Base-by-base conservation (phyloP, 2,888 invertebrate genomes). In the Sabatieria punctata region DNA sequence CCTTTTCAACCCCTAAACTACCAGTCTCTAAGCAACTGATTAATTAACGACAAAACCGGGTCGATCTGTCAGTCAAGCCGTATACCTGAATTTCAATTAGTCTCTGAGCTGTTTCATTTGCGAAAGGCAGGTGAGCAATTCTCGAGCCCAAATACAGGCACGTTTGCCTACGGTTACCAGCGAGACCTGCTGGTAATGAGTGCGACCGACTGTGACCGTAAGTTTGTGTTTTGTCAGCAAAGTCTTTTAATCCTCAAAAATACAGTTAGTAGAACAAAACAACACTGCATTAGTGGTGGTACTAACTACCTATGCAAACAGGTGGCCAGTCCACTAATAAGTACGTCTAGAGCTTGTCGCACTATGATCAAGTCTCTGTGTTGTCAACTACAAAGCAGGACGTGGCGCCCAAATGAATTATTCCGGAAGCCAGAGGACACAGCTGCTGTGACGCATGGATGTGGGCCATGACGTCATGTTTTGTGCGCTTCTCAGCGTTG, bases 401-500 rank as follows among this genome's bases (percentile, higher is more conserved):
- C 0, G 97, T 99, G 1, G 95, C 95, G 1, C 97, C 93, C 44
- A 88, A 73, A 54, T 99, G 97, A 51, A 99, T 93, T 52, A 99
- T 88, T 0, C 89, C 84, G 0, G 88, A 86, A 0, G 95, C 93
- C 37, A 69, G 72, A 0, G 93, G 91, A 59, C 97, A 97, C 41
- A 78, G 77, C 47, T 77, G 74, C 30, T 30, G 30, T 11, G 8
- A 30, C 30, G 89, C 82, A 61, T 89, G 89, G 1, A 99, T 85
- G 66, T 99, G 97, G 0, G 97, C 95, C 97, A 99, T 99, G 4
- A 99, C 97, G 68, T 99, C 97, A 69, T 99, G 97, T 1, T 91
- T 77, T 0, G 81, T 78, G 37, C 77, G 70, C 41, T 76, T 75
- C 70, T 99, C 97, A 64, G 93, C 88, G 30, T 77, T 78, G 0